These are phyloP conservation scores for Forpus xanthops DNA, from an alignment of 2,797 vertebrate species.

Conservation along the genomic window DNA sequence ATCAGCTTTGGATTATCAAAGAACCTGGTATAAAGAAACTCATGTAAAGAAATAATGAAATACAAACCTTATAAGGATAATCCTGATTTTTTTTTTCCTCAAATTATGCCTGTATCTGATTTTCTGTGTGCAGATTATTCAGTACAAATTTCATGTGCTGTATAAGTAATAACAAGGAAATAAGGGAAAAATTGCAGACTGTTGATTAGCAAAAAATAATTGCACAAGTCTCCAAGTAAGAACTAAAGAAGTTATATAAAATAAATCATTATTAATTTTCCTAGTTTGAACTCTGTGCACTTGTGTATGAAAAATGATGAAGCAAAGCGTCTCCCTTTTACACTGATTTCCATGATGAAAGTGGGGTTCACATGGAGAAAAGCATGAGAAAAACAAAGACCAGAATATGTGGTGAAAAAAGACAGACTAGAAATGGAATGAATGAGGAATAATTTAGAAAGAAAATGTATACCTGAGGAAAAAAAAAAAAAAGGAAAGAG, in stretches of 20 bases:
- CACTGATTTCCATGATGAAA: background rate
- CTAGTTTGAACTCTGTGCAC: background rate
- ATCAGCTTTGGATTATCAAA: background rate
- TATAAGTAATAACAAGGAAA: background rate
- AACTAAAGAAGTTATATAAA: background rate
- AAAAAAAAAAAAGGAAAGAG: background rate
- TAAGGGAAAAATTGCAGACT: background rate
- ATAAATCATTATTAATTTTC: background rate
- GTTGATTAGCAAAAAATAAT: background rate
- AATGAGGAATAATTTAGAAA: background rate
- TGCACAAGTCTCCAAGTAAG: background rate
- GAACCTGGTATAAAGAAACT: background rate
- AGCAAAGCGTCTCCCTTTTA: background rate
- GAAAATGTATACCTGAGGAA: background rate
- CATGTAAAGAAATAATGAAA: background rate
- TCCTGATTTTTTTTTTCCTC: background rate
- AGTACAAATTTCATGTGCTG: background rate
- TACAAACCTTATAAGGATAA: background rate
- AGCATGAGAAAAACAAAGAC: background rate
- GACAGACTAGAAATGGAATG: background rate
- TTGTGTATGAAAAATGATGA: background rate
- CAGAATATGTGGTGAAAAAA: background rate
- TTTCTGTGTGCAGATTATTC: background rate
- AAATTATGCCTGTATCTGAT: background rate
- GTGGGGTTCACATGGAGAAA: background rate